phyloP scores from a whole-genome alignment of 2,797 vertebrate species.

The Diceros bicornis region DNA sequence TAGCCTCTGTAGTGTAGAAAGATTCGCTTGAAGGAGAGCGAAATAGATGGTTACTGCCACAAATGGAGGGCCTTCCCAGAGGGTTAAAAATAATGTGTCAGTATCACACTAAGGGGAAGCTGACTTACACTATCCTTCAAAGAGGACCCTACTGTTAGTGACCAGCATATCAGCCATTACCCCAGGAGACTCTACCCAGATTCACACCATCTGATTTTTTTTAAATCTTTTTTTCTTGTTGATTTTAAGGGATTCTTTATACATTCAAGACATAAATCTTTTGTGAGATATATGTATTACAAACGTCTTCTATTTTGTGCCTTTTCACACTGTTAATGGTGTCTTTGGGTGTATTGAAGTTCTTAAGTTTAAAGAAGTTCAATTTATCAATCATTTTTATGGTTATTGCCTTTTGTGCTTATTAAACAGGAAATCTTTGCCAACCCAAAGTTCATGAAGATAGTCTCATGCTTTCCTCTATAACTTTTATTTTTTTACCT shows the following conservation, averaged over 20 bases:
- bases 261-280: not conserved
- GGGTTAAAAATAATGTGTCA: not conserved
- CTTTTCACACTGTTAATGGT: not conserved
- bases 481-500: not conserved
- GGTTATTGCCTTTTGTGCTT: not conserved
- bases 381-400: not conserved
- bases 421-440: constrained; percentile 13
- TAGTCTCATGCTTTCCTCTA: not conserved
- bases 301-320: not conserved
- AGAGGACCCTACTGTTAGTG: not conserved
- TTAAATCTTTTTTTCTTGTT: not conserved
- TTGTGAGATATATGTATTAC: not conserved
- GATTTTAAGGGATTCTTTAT: not conserved
- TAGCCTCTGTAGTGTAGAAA: not conserved
- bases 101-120: not conserved
- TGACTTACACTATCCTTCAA: not conserved
- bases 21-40: not conserved
- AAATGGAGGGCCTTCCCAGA: not conserved
- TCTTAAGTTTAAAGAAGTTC: not conserved
- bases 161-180: not conserved
- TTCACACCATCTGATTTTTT: not conserved
- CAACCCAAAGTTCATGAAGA: not conserved
- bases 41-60: not conserved
- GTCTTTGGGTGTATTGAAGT: not conserved
- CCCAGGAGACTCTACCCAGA: not conserved